Evolutionary conservation across 2,888 invertebrate genomes (phyloP).

Genomic region (Baronia brevicornis): DNA sequence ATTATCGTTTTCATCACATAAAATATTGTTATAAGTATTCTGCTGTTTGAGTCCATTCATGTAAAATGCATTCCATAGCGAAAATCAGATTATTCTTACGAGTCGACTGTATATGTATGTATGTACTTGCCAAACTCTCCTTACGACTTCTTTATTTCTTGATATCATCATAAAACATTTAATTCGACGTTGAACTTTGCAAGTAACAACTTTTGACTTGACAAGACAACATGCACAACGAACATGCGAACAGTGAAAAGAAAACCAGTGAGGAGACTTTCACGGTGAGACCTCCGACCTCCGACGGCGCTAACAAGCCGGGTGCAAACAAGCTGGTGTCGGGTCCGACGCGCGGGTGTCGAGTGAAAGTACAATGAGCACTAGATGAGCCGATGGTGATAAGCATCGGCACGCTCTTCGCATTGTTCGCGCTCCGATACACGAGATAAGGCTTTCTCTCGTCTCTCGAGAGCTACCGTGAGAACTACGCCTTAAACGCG

Average conservation of each 20-base stretch:
- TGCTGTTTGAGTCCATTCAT: too few relatives aligned
- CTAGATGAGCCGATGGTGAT: slow-evolving; percentile 58
- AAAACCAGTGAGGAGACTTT: slow-evolving; percentile 21
- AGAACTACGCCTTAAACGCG: slow-evolving; percentile 47
- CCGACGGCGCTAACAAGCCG: slow-evolving; percentile 42
- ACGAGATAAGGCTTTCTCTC: slow-evolving; percentile 68
- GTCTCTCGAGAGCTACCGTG: slow-evolving; percentile 62
- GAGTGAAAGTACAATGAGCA: slow-evolving; percentile 63
- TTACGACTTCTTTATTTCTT: too few relatives aligned
- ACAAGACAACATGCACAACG: too few relatives aligned
- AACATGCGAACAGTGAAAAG: slow-evolving; percentile 15
- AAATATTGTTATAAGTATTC: too few relatives aligned
- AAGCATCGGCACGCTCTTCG: slow-evolving; percentile 65
- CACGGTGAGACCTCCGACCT: slow-evolving; percentile 22
- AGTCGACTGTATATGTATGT: too few relatives aligned
- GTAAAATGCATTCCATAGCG: too few relatives aligned
- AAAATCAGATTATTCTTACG: too few relatives aligned
- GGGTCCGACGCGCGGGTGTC: slow-evolving; percentile 34
- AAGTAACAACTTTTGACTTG: too few relatives aligned
- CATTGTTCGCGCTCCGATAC: slow-evolving; percentile 68
- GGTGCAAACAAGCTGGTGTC: slow-evolving; percentile 43
- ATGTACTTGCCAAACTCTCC: slow-evolving; percentile 11
- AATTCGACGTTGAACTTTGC: too few relatives aligned
- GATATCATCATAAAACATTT: too few relatives aligned
- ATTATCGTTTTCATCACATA: too few relatives aligned